Percentiles rank a stretch among this genome's conserved stretches.
These are phyloP conservation scores for Pomatorhinus ruficollis DNA, from an alignment of 2,113 vertebrate species.

Conservation along the genomic window DNA sequence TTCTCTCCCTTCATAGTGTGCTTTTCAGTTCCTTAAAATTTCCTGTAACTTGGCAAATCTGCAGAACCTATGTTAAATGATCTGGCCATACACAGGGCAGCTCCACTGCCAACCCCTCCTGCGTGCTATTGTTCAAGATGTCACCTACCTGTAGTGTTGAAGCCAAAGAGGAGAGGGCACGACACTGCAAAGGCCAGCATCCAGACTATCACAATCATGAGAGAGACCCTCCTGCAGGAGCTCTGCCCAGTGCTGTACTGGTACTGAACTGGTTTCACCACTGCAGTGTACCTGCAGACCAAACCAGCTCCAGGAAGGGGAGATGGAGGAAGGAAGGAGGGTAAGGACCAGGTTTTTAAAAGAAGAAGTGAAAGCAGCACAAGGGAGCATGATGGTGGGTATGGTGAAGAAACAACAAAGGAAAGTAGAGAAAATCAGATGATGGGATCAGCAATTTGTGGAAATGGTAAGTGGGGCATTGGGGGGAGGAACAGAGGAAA, in stretches of 20 bases:
- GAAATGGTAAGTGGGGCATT: not conserved
- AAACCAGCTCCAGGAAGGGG: conserved; percentile 6
- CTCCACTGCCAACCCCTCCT: not conserved
- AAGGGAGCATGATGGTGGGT: not conserved
- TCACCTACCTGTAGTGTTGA: conserved; percentile 92
- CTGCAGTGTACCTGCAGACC: conserved; percentile 86
- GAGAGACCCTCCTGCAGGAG: conserved; percentile 87
- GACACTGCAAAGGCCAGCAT: conserved; percentile 90
- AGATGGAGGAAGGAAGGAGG: not conserved
- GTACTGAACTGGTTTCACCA: conserved; percentile 92
- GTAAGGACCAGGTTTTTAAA: not conserved
- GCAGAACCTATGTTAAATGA: not conserved
- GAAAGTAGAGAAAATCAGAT: not conserved
- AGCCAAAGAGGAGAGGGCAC: conserved; percentile 91
- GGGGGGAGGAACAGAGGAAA: not conserved
- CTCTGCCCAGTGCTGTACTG: conserved; percentile 88
- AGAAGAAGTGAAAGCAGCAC: not conserved
- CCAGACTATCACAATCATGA: conserved; percentile 90
- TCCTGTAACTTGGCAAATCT: not conserved
- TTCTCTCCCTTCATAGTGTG: not conserved
- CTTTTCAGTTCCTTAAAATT: not conserved
- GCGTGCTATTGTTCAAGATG: fast-evolving
- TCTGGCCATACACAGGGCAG: not conserved
- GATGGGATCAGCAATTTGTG: conserved; percentile 1
- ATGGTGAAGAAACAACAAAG: not conserved